Evolutionary conservation across 2,113 vertebrate species (phyloP), one percentile per base, ranked within the genome.

Genomic region (Lagopus muta): DNA sequence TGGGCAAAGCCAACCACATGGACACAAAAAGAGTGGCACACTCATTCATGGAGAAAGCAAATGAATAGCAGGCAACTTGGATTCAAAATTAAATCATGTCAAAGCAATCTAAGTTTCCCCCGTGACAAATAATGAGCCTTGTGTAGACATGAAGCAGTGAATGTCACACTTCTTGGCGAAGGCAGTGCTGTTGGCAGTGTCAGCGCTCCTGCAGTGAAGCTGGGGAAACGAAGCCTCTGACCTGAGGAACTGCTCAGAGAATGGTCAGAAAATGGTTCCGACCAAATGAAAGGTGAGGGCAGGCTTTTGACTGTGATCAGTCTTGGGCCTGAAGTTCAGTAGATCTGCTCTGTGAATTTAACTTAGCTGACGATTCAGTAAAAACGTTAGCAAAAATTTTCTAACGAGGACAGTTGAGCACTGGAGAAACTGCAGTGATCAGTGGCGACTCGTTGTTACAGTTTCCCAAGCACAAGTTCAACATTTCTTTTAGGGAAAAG

Each of bases 1-100:
- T 8, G 7, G 22, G 34, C 20, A 42, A 75, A 36, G 28, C 8
- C 64, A 40, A n/a, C 1, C 8, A 8, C 52, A 43, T 17, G 0
- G 0, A 43, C 0, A 30, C 0, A 4, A 58, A 66, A 65, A 57
- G 48, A 61, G 45, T 0, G 0, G 47, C 11, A 13, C 1, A 6
- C 0, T 10, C 4, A 4, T 52, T 61, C 48, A 81, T 43, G 43
- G 34, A 42, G 86, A 64, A n/a, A 0, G 3, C 22, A 52, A 34
- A 70, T 30, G 30, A 45, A 1, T 22, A 57, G 48, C 74, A 75
- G 55, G 32, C 36, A 66, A 47, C 20, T 67, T 10, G 2, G 61
- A 69, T 65, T 86, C 38, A 52, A 76, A 36, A 80, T 32, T 21
- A 86, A 72, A 47, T 50, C 18, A 60, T 0, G 0, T 64, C 72